A percentile compares a stretch with the other conserved stretches of the same genome.
Evolutionary conservation across 30 jellyfish, hydroid and myxozoan species (phyloP).

Genomic region (Mastigias papua): DNA sequence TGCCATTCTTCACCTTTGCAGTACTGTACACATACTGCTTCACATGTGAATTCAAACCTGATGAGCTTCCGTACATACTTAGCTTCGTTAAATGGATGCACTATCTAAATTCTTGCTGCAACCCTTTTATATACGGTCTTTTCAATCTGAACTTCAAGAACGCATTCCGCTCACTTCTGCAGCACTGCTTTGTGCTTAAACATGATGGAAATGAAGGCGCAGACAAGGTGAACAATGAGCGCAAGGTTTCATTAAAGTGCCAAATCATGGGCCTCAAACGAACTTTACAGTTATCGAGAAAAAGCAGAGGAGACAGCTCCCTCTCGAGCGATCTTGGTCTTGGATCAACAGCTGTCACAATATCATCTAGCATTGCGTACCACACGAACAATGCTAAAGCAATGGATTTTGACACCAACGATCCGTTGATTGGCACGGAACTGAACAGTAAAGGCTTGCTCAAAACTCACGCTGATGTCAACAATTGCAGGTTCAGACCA

Average conservation of each 20-base stretch:
- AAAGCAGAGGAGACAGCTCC: slow-evolving; percentile 6
- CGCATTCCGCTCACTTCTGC: slow-evolving; percentile 72
- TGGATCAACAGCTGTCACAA: slow-evolving; percentile 32
- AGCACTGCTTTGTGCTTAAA: slow-evolving; percentile 42
- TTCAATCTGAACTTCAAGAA: slow-evolving; percentile 82
- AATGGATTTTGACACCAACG: background rate
- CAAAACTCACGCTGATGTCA: background rate
- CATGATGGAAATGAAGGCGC: slow-evolving; percentile 11
- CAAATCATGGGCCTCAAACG: slow-evolving; percentile 50
- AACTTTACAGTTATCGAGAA: slow-evolving; percentile 22
- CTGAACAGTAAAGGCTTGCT: background rate
- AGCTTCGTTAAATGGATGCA: slow-evolving; percentile 84
- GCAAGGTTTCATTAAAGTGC: slow-evolving; percentile 14
- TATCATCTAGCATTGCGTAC: background rate
- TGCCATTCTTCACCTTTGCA: slow-evolving; percentile 73
- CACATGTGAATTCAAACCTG: slow-evolving; percentile 45
- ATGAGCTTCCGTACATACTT: slow-evolving; percentile 33
- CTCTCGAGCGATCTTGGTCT: slow-evolving; percentile 24
- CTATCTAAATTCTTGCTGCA: slow-evolving; percentile 83
- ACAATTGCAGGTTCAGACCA: background rate
- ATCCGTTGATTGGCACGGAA: background rate
- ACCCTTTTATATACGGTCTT: slow-evolving; percentile 89
- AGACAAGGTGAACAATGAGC: background rate
- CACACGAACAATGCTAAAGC: background rate
- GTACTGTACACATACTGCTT: slow-evolving; percentile 75